These are phyloP conservation scores for Cacatua alba DNA, from an alignment of 2,113 vertebrate species.

Conservation along the genomic window DNA sequence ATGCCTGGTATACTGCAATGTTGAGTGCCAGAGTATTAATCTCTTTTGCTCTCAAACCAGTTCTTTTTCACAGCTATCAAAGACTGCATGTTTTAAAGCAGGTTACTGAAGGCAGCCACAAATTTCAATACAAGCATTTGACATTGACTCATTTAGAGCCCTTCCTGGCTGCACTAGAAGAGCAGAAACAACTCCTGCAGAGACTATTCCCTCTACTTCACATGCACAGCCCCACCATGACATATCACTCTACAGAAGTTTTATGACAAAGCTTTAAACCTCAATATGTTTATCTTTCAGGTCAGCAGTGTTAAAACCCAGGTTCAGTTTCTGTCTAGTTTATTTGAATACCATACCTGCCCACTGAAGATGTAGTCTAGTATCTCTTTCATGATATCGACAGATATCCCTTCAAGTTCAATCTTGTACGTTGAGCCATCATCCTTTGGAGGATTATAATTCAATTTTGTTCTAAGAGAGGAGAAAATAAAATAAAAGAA, in stretches of 20 bases:
- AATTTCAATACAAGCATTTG: background rate
- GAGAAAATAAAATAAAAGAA: background rate
- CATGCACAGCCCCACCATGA: background rate
- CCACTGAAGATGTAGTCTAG: slow-evolving; percentile 98
- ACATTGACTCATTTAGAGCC: background rate
- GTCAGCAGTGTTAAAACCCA: too few species aligned
- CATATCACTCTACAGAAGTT: too few species aligned
- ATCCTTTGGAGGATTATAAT: too few species aligned
- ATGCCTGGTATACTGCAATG: accelerated
- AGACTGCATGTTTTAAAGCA: background rate
- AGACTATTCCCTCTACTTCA: background rate
- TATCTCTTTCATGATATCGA: slow-evolving; percentile 94
- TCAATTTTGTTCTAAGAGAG: too few species aligned
- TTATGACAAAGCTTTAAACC: background rate
- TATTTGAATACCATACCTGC: slow-evolving; percentile 79
- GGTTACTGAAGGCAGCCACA: background rate
- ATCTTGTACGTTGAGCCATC: too few species aligned
- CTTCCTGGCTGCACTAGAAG: accelerated
- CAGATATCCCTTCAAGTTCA: slow-evolving; percentile 94
- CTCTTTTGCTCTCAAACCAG: background rate
- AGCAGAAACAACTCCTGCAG: background rate
- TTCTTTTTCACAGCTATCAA: background rate
- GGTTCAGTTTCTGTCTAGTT: background rate
- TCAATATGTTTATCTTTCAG: too few species aligned
- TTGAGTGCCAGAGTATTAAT: background rate